Percentiles rank a stretch among this genome's conserved stretches.
Conservation (phyloP, 2,797 vertebrate species). For the Capromys pilorides region DNA sequence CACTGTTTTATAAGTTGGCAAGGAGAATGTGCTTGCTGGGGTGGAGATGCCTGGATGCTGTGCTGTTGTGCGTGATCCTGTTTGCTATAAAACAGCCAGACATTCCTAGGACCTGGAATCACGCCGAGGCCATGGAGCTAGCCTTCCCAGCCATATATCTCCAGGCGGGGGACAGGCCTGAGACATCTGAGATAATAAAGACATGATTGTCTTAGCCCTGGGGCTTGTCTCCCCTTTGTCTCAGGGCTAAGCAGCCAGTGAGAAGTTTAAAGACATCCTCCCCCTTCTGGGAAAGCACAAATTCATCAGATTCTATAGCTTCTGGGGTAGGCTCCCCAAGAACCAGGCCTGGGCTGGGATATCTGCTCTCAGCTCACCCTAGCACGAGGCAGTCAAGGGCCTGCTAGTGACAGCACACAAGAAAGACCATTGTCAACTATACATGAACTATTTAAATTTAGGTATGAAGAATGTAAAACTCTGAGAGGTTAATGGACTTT, state of each 20-base stretch:
- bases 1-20: constrained; percentile 46
- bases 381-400: constrained; percentile 26
- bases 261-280: constrained; percentile 76
- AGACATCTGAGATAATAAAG: constrained; percentile 84
- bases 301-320: constrained; percentile 67
- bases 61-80: constrained; percentile 77
- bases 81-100: constrained; percentile 83
- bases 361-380: constrained; percentile 47
- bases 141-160: constrained; percentile 81
- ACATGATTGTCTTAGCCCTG: constrained; percentile 79
- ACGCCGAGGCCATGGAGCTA: constrained; percentile 76
- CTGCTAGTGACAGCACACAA: neutral
- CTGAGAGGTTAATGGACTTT: neutral
- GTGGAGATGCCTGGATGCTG: constrained; percentile 72
- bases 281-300: constrained; percentile 79
- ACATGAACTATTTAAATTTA: neutral
- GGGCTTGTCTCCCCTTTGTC: constrained; percentile 80
- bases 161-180: constrained; percentile 79
- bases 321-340: constrained; percentile 76
- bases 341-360: constrained; percentile 35
- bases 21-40: constrained; percentile 60
- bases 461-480: constrained; percentile 22
- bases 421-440: neutral
- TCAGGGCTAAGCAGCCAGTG: constrained; percentile 76
- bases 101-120: constrained; percentile 80